Percentiles rank a stretch among this genome's conserved stretches.
These are phyloP conservation scores for Phacellophora camtschatica DNA, from an alignment of 30 jellyfish, hydroid and myxozoan genomes.

Conservation along the genomic window DNA sequence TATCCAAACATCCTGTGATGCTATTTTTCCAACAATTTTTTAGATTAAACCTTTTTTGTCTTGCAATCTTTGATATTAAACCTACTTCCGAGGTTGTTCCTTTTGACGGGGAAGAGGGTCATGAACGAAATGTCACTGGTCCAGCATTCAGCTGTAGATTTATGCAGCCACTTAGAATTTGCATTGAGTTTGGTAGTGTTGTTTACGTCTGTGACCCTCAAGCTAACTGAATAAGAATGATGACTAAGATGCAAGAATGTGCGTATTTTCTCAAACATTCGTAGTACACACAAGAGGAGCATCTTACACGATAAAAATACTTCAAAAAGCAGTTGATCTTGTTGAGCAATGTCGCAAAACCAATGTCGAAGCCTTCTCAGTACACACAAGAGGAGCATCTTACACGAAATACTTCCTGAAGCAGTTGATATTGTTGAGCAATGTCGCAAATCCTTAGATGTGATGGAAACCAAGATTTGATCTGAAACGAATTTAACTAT, in stretches of 20 bases:
- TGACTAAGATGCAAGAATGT: slow-evolving; percentile 1
- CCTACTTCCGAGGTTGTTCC: background rate
- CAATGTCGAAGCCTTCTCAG: slow-evolving; percentile 13
- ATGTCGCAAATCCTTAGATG: slow-evolving; percentile 1
- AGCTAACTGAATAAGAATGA: background rate
- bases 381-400: background rate
- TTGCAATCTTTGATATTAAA: slow-evolving; percentile 4
- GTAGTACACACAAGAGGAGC: background rate
- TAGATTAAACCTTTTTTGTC: no score
- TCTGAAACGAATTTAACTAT: slow-evolving; percentile 10
- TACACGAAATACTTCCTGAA: background rate
- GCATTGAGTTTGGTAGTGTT: slow-evolving; percentile 4
- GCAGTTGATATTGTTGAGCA: slow-evolving; percentile 1
- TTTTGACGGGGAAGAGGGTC: slow-evolving; percentile 24
- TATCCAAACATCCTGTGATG: no score
- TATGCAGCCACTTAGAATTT: slow-evolving; percentile 10
- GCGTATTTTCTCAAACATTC: slow-evolving; percentile 6
- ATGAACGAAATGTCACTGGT: slow-evolving; percentile 6
- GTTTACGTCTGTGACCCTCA: background rate
- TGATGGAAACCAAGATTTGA: slow-evolving; percentile 7
- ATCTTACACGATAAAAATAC: background rate
- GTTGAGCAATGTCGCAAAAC: slow-evolving; percentile 1
- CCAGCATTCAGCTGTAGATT: slow-evolving; percentile 1
- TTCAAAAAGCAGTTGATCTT: background rate
- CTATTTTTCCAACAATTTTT: no score